Evolutionary conservation across 2,113 vertebrate genomes (phyloP).

Genomic region (Clarias macrocephalus): DNA sequence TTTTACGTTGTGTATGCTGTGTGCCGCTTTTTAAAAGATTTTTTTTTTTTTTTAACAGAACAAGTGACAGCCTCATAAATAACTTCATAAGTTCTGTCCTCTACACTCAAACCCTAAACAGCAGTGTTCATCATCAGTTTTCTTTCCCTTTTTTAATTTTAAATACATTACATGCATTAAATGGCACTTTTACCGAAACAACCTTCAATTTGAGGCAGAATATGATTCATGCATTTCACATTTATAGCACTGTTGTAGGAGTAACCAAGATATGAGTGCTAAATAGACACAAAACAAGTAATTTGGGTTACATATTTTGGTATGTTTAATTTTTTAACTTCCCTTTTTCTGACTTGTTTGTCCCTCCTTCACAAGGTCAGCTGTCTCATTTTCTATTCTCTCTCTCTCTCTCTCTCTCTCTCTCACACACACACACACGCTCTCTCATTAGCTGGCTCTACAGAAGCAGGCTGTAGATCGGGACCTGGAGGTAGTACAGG

Average conservation of each 20-base stretch:
- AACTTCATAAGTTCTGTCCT: not conserved
- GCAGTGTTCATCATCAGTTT: not conserved
- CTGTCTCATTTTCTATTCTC: not conserved
- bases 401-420: not conserved
- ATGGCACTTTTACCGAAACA: not conserved
- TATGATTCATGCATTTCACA: not conserved
- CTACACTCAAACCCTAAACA: not conserved
- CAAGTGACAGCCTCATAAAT: slow-evolving; percentile 5
- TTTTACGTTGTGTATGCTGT: slow-evolving; percentile 10
- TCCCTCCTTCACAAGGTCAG: not conserved
- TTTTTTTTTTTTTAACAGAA: not conserved
- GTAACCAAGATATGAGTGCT: not conserved
- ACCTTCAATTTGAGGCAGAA: not conserved
- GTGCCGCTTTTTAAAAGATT: no score
- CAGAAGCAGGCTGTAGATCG: slow-evolving; percentile 72
- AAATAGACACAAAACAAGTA: not conserved
- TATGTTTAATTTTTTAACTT: not conserved
- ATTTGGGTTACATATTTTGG: not conserved
- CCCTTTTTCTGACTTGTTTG: not conserved
- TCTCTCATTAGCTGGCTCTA: slow-evolving; percentile 65
- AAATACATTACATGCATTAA: not conserved
- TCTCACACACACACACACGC: no score
- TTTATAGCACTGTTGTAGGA: not conserved
- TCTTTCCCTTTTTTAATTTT: not conserved
- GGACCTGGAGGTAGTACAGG: slow-evolving; percentile 69